Evolutionary conservation across 2,888 invertebrate genomes (phyloP).

Genomic region (Suillia variegata): DNA sequence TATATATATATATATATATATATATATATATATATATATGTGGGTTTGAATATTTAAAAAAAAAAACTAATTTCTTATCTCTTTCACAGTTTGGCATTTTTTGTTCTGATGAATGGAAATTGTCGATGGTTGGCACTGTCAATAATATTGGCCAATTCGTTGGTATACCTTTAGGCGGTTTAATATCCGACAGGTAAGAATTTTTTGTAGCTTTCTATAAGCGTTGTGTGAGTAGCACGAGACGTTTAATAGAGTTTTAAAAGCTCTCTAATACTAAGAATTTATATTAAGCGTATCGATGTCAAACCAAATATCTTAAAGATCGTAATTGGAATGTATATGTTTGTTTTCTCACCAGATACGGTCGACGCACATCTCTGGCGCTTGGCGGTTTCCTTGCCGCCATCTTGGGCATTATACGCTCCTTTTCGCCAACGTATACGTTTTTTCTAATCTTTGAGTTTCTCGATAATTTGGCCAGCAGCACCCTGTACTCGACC

Average conservation of each 20-base stretch:
- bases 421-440: slow-evolving; percentile 73
- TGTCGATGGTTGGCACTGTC: slow-evolving; percentile 74
- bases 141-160: slow-evolving; percentile 77
- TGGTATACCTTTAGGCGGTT: slow-evolving; percentile 70
- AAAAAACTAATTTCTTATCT: no score
- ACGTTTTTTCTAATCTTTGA: slow-evolving; percentile 73
- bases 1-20: no score
- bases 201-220: no score
- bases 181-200: slow-evolving; percentile 71
- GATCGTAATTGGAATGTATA: neutral
- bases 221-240: no score
- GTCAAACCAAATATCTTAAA: neutral
- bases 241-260: no score
- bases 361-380: slow-evolving; percentile 69
- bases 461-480: slow-evolving; percentile 72
- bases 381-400: slow-evolving; percentile 65
- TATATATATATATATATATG: no score
- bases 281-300: neutral
- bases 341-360: no score
- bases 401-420: slow-evolving; percentile 69
- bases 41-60: no score
- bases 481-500: slow-evolving; percentile 74
- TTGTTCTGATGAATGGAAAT: slow-evolving; percentile 68
- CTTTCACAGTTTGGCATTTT: slow-evolving; percentile 54
- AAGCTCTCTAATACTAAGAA: no score